phyloP scores from a whole-genome alignment of 2,888 invertebrate species.

The Gisinianus flammeolus region DNA sequence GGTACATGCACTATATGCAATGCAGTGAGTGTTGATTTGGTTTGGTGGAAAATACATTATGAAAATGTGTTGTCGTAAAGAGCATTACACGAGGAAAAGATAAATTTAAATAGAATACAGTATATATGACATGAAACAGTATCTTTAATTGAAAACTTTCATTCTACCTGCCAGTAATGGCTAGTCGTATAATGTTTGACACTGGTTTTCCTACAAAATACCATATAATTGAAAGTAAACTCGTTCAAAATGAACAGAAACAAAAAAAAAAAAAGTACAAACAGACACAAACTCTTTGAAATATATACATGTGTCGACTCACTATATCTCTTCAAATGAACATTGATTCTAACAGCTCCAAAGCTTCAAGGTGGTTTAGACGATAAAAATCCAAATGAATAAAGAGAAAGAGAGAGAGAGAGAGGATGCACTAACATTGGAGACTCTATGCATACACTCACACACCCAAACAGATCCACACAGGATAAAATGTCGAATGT shows the following conservation, averaged over 20 bases:
- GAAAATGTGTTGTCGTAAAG: neutral
- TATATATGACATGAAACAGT: conserved; percentile 8
- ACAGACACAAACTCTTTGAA: no score
- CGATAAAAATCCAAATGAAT: conserved; percentile 30
- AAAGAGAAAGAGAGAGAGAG: neutral
- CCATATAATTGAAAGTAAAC: conserved; percentile 9
- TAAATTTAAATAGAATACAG: neutral
- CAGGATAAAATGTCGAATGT: conserved; percentile 21
- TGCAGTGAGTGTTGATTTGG: no score
- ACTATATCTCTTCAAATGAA: neutral
- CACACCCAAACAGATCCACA: conserved; percentile 7
- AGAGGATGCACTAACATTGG: neutral
- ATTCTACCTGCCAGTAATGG: conserved; percentile 21
- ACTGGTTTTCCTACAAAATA: conserved; percentile 22
- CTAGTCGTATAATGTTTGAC: conserved; percentile 25
- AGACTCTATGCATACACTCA: neutral
- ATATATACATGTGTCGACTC: neutral
- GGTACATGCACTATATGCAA: no score
- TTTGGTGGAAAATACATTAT: no score
- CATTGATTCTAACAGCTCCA: neutral
- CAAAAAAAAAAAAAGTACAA: neutral
- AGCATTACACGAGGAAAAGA: neutral
- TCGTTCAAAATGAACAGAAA: conserved; percentile 10
- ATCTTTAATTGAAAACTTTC: conserved; percentile 29
- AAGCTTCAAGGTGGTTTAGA: conserved; percentile 28